These are phyloP conservation scores for Pithys albifrons DNA, from an alignment of 2,113 vertebrate species.

Conservation along the genomic window DNA sequence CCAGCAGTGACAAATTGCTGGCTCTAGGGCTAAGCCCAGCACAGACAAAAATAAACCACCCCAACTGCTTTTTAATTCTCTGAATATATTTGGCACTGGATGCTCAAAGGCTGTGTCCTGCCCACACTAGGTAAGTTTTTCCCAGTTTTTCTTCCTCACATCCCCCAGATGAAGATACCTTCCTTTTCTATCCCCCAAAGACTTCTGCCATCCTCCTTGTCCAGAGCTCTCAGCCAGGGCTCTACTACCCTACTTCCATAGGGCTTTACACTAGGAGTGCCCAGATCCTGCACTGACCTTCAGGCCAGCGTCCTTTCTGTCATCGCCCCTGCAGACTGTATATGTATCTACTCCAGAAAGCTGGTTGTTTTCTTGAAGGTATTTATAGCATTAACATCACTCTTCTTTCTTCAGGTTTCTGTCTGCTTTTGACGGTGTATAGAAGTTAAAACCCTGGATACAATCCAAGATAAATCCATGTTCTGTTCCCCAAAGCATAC, in stretches of 20 bases:
- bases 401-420: slow-evolving; percentile 36
- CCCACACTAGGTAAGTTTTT: not conserved
- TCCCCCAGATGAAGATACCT: not conserved
- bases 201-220: not conserved
- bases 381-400: slow-evolving; percentile 50
- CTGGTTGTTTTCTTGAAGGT: slow-evolving; percentile 14
- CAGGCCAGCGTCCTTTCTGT: not conserved
- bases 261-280: not conserved
- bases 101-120: not conserved
- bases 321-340: not conserved
- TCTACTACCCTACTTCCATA: not conserved
- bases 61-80: not conserved
- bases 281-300: slow-evolving; percentile 6
- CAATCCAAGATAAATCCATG: not conserved
- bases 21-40: not conserved
- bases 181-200: not conserved
- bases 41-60: not conserved
- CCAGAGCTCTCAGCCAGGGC: not conserved
- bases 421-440: not conserved
- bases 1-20: not conserved
- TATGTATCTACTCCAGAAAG: not conserved
- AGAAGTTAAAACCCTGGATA: slow-evolving; percentile 12
- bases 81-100: not conserved
- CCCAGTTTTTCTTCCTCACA: not conserved
- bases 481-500: not conserved